Evolutionary conservation across 1,140 invertebrate species (phyloP).

Genomic region (Theocolax elegans): DNA sequence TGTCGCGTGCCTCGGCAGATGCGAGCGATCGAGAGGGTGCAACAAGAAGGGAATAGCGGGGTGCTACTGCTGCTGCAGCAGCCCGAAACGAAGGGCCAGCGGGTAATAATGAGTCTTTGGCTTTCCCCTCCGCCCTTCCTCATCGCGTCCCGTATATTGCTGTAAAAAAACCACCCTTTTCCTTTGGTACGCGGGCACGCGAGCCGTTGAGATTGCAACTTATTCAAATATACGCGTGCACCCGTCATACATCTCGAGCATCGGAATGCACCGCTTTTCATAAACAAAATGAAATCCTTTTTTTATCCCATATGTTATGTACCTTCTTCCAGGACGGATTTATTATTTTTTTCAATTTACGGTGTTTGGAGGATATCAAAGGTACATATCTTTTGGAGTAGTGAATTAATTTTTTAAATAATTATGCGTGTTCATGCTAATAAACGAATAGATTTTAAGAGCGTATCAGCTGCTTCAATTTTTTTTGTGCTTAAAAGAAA

Average conservation of each 20-base stretch:
- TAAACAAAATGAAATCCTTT: too few species aligned
- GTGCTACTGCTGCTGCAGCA: neutral
- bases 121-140: neutral
- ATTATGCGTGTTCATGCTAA: too few species aligned
- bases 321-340: too few species aligned
- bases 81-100: slow-evolving; percentile 53
- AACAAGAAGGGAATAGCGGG: neutral
- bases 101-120: slow-evolving; percentile 51
- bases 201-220: slow-evolving; percentile 51
- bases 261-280: neutral
- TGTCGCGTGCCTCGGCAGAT: slow-evolving; percentile 63
- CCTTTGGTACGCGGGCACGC: neutral
- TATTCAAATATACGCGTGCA: slow-evolving; percentile 51
- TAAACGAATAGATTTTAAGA: too few species aligned
- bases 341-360: too few species aligned
- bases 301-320: too few species aligned
- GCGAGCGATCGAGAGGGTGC: slow-evolving; percentile 49
- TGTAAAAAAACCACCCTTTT: slow-evolving; percentile 38
- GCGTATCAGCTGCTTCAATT: too few species aligned
- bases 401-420: too few species aligned
- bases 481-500: too few species aligned
- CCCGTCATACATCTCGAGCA: slow-evolving; percentile 3
- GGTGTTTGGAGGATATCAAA: too few species aligned
- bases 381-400: too few species aligned
- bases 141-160: neutral